Percentiles rank a stretch among this genome's conserved stretches.
Evolutionary conservation across 2,888 invertebrate genomes (phyloP).

Genomic region (Tetropium fuscum): DNA sequence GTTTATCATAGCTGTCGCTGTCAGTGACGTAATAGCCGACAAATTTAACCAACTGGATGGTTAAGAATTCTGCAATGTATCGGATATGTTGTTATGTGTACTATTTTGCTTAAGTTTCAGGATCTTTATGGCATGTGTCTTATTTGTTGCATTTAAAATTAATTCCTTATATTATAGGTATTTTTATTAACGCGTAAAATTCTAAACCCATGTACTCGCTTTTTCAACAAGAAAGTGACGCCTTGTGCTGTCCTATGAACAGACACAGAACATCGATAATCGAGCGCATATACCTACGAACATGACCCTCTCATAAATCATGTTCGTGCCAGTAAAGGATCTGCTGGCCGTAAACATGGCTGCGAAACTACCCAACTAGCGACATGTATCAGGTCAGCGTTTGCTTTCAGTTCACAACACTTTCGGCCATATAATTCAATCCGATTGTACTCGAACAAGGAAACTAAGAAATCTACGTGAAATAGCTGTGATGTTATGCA

Average conservation of each 20-base stretch:
- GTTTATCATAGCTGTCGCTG: too few relatives aligned
- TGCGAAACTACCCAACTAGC: conserved; percentile 19
- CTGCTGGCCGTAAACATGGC: conserved; percentile 19
- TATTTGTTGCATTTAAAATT: too few relatives aligned
- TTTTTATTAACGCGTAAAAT: conserved; percentile 9
- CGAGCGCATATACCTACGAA: conserved; percentile 28
- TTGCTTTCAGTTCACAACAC: conserved; percentile 13
- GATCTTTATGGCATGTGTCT: too few relatives aligned
- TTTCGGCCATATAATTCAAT: conserved; percentile 5
- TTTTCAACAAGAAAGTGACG: conserved; percentile 40
- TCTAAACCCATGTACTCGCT: conserved; percentile 31
- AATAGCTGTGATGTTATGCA: too few relatives aligned
- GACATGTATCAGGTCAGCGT: conserved; percentile 16
- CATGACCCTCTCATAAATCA: conserved; percentile 18
- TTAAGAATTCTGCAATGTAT: too few relatives aligned
- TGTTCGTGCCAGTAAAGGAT: conserved; percentile 14
- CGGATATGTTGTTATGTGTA: too few relatives aligned
- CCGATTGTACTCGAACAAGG: too few relatives aligned
- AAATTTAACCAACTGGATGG: too few relatives aligned
- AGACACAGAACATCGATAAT: conserved; percentile 42
- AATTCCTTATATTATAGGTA: too few relatives aligned
- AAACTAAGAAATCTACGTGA: too few relatives aligned
- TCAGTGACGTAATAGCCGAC: too few relatives aligned
- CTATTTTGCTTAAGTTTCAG: too few relatives aligned
- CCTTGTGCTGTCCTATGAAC: conserved; percentile 32